These are phyloP conservation scores for Ophion slaviceki DNA, from an alignment of 2,888 invertebrate species.

Conservation along the genomic window DNA sequence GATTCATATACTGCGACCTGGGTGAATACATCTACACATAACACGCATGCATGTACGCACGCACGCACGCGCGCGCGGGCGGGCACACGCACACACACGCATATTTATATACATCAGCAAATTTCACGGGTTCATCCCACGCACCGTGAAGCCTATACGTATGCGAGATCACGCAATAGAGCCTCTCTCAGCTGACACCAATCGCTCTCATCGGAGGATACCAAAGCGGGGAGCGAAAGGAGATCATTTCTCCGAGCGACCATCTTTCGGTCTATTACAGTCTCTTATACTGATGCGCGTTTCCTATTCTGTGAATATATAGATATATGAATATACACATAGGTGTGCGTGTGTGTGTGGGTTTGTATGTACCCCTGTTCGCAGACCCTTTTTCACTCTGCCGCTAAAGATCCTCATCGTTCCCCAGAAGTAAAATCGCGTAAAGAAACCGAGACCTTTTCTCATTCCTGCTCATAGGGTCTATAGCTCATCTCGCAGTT, in stretches of 20 bases:
- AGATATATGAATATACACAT: conserved; percentile 21
- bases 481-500: no score
- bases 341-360: background rate
- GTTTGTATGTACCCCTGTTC: no score
- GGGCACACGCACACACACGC: no score
- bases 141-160: conserved; percentile 44
- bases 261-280: conserved; percentile 19
- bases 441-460: no score
- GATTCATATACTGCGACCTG: conserved; percentile 11
- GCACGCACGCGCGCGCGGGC: no score
- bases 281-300: conserved; percentile 11
- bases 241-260: conserved; percentile 19
- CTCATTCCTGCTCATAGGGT: no score
- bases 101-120: background rate
- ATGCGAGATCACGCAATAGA: conserved; percentile 63
- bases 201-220: conserved; percentile 41
- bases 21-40: background rate
- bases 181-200: conserved; percentile 39
- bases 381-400: no score
- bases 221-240: conserved; percentile 32
- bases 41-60: no score
- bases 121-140: conserved; percentile 6
- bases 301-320: conserved; percentile 14
- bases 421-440: no score
- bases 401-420: no score